Evolutionary conservation across 2,888 invertebrate species (phyloP), one percentile per base, ranked within the genome.

Genomic region (Physocephala rufipes): DNA sequence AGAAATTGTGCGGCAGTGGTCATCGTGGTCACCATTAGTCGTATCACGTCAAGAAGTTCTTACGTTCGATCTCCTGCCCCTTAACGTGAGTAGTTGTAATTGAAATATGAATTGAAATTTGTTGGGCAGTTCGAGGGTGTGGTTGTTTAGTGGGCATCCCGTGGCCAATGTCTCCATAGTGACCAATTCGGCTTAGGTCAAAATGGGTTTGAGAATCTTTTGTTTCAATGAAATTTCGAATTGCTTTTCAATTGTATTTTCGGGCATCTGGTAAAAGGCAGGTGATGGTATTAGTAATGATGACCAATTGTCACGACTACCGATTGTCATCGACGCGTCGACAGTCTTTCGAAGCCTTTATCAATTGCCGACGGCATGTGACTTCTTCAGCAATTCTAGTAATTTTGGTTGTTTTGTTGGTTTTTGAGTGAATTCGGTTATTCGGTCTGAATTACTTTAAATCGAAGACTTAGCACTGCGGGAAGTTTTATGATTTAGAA

Each of bases 91-190:
- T 53, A 43, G 15, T 67, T 73, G 72, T 74, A 70, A 70, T 72
- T 55, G 26, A 30, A 1, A 62, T 59, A 49, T 49, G 65, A 71
- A 55, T 45, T 49, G 3, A 4, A 28, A 36, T 36, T 36, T 67
- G 64, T 64, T 70, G 71, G 73, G 63, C 69, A 74, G 71, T 74
- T 67, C 58, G 55, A 66, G 71, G 66, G 73, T 73, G 74, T 76
- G 49, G 74, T 74, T 74, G 64, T 59, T 73, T 59, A 75, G 73
- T 74, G 64, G 62, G 51, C n/a, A 59, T 47, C 58, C 67, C 74
- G 67, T 68, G n/a, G n/a, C n/a, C n/a, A n/a, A n/a, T 7, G 36
- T 4, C 36, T 36, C 36, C 5, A 9, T 36, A 9, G 36, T 36
- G 36, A 36, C 36, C 36, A 36, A 36, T 7, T 7, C 36, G 36